Conservation (phyloP, 2,888 invertebrate genomes). For the Melitaea athalia region DNA sequence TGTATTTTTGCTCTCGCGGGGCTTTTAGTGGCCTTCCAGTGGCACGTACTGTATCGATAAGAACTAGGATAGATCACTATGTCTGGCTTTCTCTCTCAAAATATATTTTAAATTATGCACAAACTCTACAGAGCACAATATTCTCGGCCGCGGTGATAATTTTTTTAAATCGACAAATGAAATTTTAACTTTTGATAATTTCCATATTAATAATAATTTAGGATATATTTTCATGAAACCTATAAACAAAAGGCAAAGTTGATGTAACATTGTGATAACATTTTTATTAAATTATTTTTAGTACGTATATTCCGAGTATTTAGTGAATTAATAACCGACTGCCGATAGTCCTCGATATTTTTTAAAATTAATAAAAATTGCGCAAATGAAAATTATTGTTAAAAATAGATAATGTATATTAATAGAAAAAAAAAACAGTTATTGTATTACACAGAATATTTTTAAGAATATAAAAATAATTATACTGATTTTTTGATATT, state of each 20-base stretch:
- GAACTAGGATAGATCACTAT: constrained; percentile 15
- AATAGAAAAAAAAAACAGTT: not conserved
- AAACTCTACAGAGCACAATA: constrained; percentile 36
- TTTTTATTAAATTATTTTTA: constrained; percentile 26
- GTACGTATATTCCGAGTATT: constrained; percentile 16
- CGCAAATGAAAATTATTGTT: constrained; percentile 5
- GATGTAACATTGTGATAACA: constrained; percentile 27
- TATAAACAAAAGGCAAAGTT: constrained; percentile 20
- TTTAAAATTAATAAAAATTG: not conserved
- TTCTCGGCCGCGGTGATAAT: constrained; percentile 27
- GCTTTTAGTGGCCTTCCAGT: constrained; percentile 56
- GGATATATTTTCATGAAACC: constrained; percentile 25
- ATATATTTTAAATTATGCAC: constrained; percentile 31
- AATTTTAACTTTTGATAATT: constrained; percentile 28
- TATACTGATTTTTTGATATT: not conserved
- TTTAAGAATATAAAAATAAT: not conserved
- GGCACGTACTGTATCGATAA: constrained; percentile 5
- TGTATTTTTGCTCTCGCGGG: constrained; percentile 47
- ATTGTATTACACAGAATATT: not conserved
- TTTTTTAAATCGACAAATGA: constrained; percentile 19
- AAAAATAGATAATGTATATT: not conserved
- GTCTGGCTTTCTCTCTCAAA: constrained; percentile 21
- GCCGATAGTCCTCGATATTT: constrained; percentile 4
- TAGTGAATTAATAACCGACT: constrained; percentile 14
- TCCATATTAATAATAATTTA: constrained; percentile 25